Percentiles rank a stretch among this genome's conserved stretches.
phyloP scores from a whole-genome alignment of 2,888 invertebrate species.

The Anthoptus insignis region DNA sequence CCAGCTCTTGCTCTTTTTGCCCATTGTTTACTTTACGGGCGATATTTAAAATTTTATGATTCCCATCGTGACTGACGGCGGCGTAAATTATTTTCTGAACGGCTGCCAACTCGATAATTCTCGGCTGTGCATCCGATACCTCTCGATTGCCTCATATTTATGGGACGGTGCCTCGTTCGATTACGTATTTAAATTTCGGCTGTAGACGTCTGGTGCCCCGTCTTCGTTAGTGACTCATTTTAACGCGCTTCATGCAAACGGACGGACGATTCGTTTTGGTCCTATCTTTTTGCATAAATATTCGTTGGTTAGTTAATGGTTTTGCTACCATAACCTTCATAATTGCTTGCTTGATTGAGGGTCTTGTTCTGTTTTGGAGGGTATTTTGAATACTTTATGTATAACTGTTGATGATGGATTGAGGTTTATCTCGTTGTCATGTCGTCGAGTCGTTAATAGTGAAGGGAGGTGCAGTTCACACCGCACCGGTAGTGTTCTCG shows the following conservation, averaged over 20 bases:
- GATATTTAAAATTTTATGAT: slow-evolving; percentile 81
- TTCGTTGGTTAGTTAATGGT: slow-evolving; percentile 26
- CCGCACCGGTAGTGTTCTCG: slow-evolving; percentile 56
- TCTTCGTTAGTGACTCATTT: slow-evolving; percentile 39
- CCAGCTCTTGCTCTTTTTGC: too few species aligned
- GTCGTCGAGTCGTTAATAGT: slow-evolving; percentile 6
- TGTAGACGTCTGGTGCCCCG: slow-evolving; percentile 31
- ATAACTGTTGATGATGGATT: neutral
- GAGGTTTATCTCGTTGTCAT: neutral
- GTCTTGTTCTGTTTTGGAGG: neutral
- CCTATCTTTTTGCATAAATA: slow-evolving; percentile 39
- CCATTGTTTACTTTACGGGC: slow-evolving; percentile 84
- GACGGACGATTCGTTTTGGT: slow-evolving; percentile 42
- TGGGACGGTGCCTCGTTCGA: slow-evolving; percentile 48
- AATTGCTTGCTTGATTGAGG: slow-evolving; percentile 28
- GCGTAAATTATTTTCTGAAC: slow-evolving; percentile 78
- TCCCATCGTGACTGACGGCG: slow-evolving; percentile 74
- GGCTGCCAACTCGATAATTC: slow-evolving; percentile 79
- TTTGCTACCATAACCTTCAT: slow-evolving; percentile 9
- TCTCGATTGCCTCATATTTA: slow-evolving; percentile 72
- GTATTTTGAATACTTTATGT: neutral
- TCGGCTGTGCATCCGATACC: slow-evolving; percentile 62
- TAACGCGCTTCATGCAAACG: slow-evolving; percentile 23
- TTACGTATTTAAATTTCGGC: slow-evolving; percentile 37
- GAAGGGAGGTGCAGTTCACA: slow-evolving; percentile 20